Evolutionary conservation across 2,797 vertebrate genomes (phyloP).

Genomic region (Sebastiscus albofasciatus): DNA sequence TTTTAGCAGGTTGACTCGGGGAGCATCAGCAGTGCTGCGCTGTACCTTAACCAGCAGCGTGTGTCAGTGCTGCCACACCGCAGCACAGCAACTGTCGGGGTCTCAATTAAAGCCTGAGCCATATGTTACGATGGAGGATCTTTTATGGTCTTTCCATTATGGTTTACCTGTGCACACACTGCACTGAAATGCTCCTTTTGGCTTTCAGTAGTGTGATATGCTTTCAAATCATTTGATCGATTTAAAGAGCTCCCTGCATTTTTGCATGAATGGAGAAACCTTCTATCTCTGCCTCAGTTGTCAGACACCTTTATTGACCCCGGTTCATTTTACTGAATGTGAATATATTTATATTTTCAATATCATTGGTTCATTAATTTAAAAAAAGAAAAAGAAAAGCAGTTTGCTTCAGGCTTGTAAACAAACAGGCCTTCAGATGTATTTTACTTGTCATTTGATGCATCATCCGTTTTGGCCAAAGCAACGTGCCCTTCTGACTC

Average conservation of each 20-base stretch:
- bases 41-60: slow-evolving; percentile 43
- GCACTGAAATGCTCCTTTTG: not conserved
- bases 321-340: not conserved
- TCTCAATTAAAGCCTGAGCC: slow-evolving; percentile 12
- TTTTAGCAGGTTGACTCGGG: slow-evolving; percentile 76
- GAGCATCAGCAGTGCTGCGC: slow-evolving; percentile 43
- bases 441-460: slow-evolving; percentile 47
- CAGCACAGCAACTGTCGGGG: slow-evolving; percentile 40
- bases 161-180: not conserved
- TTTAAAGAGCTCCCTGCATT: not conserved
- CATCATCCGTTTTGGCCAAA: slow-evolving; percentile 25
- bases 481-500: slow-evolving; percentile 9
- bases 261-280: not conserved
- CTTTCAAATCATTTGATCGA: not conserved
- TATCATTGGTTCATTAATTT: not conserved
- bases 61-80: slow-evolving; percentile 37
- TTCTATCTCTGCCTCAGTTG: not conserved
- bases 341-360: not conserved
- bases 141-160: not conserved
- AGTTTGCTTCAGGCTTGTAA: slow-evolving; percentile 34
- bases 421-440: slow-evolving; percentile 32
- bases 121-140: not conserved
- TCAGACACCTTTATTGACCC: not conserved
- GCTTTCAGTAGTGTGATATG: not conserved
- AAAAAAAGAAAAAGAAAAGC: not conserved